A percentile compares a stretch with the other conserved stretches of the same genome.
phyloP scores from a whole-genome alignment of 2,113 vertebrate genomes.

The Falco punctatus region DNA sequence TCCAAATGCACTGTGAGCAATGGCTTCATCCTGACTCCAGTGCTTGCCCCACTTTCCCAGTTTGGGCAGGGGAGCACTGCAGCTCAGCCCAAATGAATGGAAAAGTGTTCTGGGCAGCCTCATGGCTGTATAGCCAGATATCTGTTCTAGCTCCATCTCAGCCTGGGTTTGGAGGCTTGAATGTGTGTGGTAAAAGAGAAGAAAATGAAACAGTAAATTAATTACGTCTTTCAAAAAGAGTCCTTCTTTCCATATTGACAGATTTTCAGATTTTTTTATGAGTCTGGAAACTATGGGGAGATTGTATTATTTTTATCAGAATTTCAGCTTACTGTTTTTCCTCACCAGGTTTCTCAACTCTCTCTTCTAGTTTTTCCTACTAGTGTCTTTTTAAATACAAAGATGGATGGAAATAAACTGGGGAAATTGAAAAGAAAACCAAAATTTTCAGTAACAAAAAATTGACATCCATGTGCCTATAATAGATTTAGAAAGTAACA shows the following conservation, averaged over 20 bases:
- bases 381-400: not conserved
- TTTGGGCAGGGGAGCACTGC: not conserved
- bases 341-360: not conserved
- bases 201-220: not conserved
- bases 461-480: not conserved
- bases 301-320: not conserved
- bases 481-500: not conserved
- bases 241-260: not conserved
- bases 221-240: not conserved
- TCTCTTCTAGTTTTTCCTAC: not conserved
- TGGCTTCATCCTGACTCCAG: not conserved
- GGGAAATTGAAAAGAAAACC: not conserved
- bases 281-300: not conserved
- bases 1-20: not conserved
- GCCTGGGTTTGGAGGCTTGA: not conserved
- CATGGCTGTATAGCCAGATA: rapidly evolving
- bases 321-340: not conserved
- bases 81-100: not conserved
- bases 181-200: not conserved
- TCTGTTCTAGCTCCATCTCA: not conserved
- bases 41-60: not conserved
- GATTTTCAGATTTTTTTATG: not conserved
- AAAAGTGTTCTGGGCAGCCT: not conserved
- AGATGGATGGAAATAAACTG: not conserved
- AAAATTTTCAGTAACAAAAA: not conserved